phyloP scores from a whole-genome alignment of 2,797 vertebrate genomes.

The Cygnus olor region DNA sequence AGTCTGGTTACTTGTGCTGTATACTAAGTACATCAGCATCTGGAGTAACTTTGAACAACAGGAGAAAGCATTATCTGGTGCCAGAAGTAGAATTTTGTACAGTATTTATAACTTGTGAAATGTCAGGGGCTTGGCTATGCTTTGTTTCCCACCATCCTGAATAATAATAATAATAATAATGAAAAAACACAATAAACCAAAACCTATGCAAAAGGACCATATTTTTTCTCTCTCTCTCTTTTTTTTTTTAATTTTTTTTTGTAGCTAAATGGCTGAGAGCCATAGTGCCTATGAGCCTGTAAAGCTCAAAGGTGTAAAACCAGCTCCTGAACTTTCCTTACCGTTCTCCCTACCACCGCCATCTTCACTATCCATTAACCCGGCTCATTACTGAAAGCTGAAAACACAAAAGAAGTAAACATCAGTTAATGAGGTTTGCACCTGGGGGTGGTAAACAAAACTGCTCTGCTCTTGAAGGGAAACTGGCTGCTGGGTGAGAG shows the following conservation, averaged over 20 bases:
- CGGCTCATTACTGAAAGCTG: background rate
- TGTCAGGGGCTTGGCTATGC: background rate
- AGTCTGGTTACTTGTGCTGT: background rate
- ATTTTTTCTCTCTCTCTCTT: background rate
- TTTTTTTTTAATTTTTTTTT: background rate
- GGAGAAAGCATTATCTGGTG: conserved; percentile 24
- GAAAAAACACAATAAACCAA: background rate
- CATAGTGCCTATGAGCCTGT: background rate
- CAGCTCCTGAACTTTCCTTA: conserved; percentile 30
- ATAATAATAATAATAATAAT: background rate
- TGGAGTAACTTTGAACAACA: conserved; percentile 40
- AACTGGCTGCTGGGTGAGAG: background rate
- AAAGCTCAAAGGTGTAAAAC: conserved; percentile 23
- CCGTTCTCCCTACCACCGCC: background rate
- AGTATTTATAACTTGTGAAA: conserved; percentile 20
- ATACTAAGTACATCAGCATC: conserved; percentile 28
- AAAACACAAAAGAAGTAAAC: conserved; percentile 60
- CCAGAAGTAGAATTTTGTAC: conserved; percentile 7
- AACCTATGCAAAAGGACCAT: background rate
- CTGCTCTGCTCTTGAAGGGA: conserved; percentile 8
- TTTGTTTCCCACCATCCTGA: conserved; percentile 1
- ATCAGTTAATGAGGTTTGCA: conserved; percentile 37
- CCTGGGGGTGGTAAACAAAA: conserved; percentile 40
- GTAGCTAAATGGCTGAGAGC: background rate
- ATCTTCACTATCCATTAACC: conserved; percentile 29